Evolutionary conservation across 2,888 invertebrate species (phyloP).

Genomic region (Digitonthophagus gazella): DNA sequence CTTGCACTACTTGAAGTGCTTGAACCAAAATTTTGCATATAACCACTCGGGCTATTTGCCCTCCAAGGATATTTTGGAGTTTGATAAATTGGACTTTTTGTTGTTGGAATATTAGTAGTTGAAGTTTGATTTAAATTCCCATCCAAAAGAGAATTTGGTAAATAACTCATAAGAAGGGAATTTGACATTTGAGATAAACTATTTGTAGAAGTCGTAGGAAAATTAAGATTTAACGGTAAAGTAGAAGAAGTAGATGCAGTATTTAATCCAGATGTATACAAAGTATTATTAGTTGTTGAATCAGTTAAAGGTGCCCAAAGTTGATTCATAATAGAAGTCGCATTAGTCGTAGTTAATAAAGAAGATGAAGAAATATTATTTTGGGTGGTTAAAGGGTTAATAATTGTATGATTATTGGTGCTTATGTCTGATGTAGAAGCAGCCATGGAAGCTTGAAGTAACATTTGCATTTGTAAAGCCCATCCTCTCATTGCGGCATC

Average conservation of each 20-base stretch:
- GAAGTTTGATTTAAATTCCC: background rate
- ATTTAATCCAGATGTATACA: background rate
- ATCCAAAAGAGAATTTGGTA: background rate
- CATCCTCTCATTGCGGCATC: background rate
- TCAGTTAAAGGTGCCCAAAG: background rate
- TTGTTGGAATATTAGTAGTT: background rate
- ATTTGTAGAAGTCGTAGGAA: background rate
- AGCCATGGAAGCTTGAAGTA: background rate
- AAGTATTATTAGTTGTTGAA: background rate
- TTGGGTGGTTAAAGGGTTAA: background rate
- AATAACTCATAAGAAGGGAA: background rate
- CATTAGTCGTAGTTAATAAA: background rate
- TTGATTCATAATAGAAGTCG: background rate
- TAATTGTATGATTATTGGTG: background rate
- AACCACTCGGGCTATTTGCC: background rate
- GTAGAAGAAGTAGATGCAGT: background rate
- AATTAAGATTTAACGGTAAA: background rate
- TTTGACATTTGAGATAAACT: background rate
- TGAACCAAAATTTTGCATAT: background rate
- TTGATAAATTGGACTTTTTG: background rate
- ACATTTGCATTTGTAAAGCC: background rate
- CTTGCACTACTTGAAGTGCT: background rate
- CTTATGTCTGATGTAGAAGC: background rate
- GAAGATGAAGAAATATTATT: background rate
- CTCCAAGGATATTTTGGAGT: background rate